These are phyloP conservation scores for Heliconius eleuchia DNA, from an alignment of 1,140 invertebrate genomes.

Conservation along the genomic window DNA sequence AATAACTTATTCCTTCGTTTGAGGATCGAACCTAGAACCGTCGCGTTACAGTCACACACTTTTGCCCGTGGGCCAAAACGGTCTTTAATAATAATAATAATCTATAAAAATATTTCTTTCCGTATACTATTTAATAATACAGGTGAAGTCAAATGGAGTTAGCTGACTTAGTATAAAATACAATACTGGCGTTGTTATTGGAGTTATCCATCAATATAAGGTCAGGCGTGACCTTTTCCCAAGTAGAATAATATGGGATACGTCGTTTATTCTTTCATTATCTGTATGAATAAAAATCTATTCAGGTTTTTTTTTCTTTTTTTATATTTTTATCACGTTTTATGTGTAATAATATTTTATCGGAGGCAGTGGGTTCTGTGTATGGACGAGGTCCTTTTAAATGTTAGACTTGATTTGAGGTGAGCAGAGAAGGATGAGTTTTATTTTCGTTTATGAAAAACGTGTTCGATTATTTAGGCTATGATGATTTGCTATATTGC, in stretches of 20 bases:
- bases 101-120: neutral
- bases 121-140: neutral
- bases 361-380: neutral
- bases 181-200: constrained; percentile 4
- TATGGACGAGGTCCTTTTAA: neutral
- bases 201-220: constrained; percentile 26
- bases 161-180: neutral
- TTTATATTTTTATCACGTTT: constrained; percentile 12
- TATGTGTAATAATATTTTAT: constrained; percentile 8
- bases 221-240: constrained; percentile 25
- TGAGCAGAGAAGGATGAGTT: neutral
- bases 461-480: neutral
- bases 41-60: no score
- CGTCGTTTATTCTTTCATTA: constrained; percentile 17
- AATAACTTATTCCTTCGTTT: no score
- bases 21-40: no score
- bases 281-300: constrained; percentile 7
- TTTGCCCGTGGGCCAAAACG: no score
- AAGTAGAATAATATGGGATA: constrained; percentile 15
- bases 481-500: no score
- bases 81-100: neutral
- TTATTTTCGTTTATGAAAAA: neutral
- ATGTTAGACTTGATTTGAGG: neutral
- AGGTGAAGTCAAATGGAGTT: neutral
- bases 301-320: constrained; percentile 3